phyloP scores from a whole-genome alignment of 2,888 invertebrate genomes.

The Ptychoptera albimana region DNA sequence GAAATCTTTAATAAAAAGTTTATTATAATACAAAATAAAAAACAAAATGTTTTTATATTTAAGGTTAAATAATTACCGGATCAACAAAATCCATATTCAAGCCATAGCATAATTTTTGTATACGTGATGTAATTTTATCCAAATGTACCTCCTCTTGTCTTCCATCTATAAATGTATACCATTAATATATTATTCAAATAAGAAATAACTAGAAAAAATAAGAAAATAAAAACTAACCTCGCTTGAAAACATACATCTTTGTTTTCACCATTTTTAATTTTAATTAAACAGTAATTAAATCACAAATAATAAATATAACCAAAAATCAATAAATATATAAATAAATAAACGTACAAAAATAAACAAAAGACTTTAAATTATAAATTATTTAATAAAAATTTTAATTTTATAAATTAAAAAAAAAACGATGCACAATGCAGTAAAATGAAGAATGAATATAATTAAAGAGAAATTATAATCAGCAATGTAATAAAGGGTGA shows the following conservation, averaged over 20 bases:
- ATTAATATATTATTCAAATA: slow-evolving; percentile 3
- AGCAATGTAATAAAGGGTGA: too few relatives aligned
- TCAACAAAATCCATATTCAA: slow-evolving; percentile 92
- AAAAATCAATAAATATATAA: too few relatives aligned
- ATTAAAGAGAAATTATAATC: too few relatives aligned
- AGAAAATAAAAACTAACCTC: slow-evolving; percentile 22
- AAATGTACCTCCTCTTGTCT: slow-evolving; percentile 84
- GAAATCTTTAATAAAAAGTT: slow-evolving; percentile 6
- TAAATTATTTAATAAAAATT: too few relatives aligned
- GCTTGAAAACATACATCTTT: slow-evolving; percentile 33
- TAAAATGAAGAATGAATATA: too few relatives aligned
- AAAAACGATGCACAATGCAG: too few relatives aligned
- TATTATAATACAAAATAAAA: slow-evolving; percentile 1
- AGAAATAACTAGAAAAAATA: neutral
- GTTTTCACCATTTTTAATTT: slow-evolving; percentile 13
- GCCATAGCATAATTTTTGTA: slow-evolving; percentile 89
- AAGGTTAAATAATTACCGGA: slow-evolving; percentile 43
- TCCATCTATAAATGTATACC: slow-evolving; percentile 49
- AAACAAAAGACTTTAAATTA: too few relatives aligned
- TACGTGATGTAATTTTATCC: slow-evolving; percentile 95
- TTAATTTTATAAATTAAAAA: too few relatives aligned
- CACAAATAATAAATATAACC: too few relatives aligned
- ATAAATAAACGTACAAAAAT: too few relatives aligned
- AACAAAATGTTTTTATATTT: neutral
- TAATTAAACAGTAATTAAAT: neutral